phyloP scores from a whole-genome alignment of 2,113 vertebrate species.

The Hyaena hyaena region DNA sequence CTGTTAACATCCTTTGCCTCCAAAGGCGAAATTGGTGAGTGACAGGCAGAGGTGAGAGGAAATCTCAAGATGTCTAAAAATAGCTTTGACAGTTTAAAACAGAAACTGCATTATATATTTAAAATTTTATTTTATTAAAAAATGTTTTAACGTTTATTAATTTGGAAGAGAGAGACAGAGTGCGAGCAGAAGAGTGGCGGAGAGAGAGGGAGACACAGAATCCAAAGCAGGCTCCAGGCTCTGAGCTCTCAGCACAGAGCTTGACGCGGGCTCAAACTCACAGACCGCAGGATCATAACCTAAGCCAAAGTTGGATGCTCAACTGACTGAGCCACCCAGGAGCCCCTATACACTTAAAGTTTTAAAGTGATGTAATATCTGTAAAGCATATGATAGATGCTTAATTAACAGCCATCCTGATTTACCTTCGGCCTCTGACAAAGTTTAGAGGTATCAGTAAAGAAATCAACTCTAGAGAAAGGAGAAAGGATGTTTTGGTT shows the following conservation, averaged over 20 bases:
- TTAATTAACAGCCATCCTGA: neutral
- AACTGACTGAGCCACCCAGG: too few species aligned
- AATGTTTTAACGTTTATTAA: too few species aligned
- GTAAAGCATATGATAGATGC: neutral
- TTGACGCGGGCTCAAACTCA: too few species aligned
- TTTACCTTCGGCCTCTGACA: neutral
- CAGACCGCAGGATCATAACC: too few species aligned
- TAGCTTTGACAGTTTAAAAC: constrained; percentile 35
- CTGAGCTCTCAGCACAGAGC: too few species aligned
- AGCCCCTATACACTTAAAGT: neutral
- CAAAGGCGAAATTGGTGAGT: neutral
- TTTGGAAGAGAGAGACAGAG: too few species aligned
- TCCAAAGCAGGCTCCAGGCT: too few species aligned
- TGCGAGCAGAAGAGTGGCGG: too few species aligned
- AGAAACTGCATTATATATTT: neutral
- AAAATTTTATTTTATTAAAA: neutral
- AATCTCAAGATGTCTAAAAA: neutral
- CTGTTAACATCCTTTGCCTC: neutral
- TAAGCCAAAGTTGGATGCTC: too few species aligned
- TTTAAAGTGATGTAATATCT: neutral
- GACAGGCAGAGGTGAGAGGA: neutral
- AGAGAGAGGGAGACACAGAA: too few species aligned
- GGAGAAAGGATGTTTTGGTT: neutral
- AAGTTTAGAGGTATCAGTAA: neutral
- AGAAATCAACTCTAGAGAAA: neutral